Evolutionary conservation across 2,797 vertebrate species (phyloP), one percentile per base, ranked within the genome.

Genomic region (Coccyzus lansbergi): DNA sequence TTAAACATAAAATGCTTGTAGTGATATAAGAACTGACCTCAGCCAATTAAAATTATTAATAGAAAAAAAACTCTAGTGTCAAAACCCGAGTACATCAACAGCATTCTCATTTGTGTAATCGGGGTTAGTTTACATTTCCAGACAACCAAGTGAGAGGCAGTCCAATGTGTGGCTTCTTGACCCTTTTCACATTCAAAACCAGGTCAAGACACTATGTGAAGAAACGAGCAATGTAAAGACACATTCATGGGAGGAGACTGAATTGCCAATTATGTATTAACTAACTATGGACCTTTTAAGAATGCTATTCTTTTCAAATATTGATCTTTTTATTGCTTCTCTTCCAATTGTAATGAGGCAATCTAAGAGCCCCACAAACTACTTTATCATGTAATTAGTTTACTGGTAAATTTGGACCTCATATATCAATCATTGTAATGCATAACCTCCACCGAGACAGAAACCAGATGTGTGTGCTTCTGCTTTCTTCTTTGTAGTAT

Each of bases 11-110:
- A 97, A 95, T 94, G 48, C 62, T 96, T 93, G 78, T 71, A 90
- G 84, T 92, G 89, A 90, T 97, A 92, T 70, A 90, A 95, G 92
- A 94, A 96, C 80, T 97, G 94, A 97, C 91, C 95, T 97, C 91
- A 95, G 75, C 95, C 96, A 97, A 97, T 98, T 98, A 97, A 98
- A 98, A 97, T 83, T 97, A 98, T 97, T 98, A 98, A 97, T 94
- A 97, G 97, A 94, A 97, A 95, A 97, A 96, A 67, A 70, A 92
- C 49, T 90, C 78, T 68, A 72, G 28, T 86, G 84, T 97, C 94
- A 95, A 96, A 92, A 96, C 86, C 38, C 12, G 1, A 96, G 72
- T 84, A 94, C 90, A 82, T 86, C 94, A 91, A 90, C 92, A 96
- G 92, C 91, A 72, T 70, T 96, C 87, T 95, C 90, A 93, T 94